Evolutionary conservation across 1,140 invertebrate species (phyloP), one percentile per base, ranked within the genome.

Genomic region (Hyposmocoma kahamanoa): DNA sequence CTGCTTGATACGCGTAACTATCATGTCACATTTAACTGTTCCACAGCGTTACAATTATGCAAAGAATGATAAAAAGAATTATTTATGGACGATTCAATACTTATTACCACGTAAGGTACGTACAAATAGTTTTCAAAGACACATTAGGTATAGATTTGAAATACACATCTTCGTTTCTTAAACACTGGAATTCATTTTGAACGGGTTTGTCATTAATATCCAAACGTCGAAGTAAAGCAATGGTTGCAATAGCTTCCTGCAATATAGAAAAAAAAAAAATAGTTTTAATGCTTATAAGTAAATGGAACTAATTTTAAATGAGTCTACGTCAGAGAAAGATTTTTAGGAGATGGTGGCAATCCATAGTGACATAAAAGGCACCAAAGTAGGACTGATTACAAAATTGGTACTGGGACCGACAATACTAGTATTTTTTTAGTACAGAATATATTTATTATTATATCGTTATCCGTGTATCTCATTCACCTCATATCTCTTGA

Each of bases 401-500:
- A n/a, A n/a, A n/a, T n/a, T n/a, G n/a, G n/a, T n/a, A n/a, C n/a
- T n/a, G n/a, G n/a, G n/a, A n/a, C n/a, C n/a, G n/a, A n/a, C n/a
- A n/a, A n/a, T n/a, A n/a, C n/a, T n/a, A n/a, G n/a, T n/a, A n/a
- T n/a, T n/a, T n/a, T n/a, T n/a, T n/a, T n/a, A n/a, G n/a, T n/a
- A n/a, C n/a, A n/a, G n/a, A n/a, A n/a, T n/a, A n/a, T n/a, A n/a
- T n/a, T n/a, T n/a, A n/a, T n/a, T n/a, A n/a, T n/a, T n/a, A n/a
- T n/a, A n/a, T n/a, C n/a, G n/a, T n/a, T n/a, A n/a, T n/a, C n/a
- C n/a, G n/a, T n/a, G n/a, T n/a, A n/a, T n/a, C n/a, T n/a, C n/a
- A n/a, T n/a, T n/a, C n/a, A 78, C 74, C 42, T 79, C 56, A 32
- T 66, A 34, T 50, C 66, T 64, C 22, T 62, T 60, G 42, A 41